Conservation (phyloP, 2,888 invertebrate species). For the Biston stratarius region DNA sequence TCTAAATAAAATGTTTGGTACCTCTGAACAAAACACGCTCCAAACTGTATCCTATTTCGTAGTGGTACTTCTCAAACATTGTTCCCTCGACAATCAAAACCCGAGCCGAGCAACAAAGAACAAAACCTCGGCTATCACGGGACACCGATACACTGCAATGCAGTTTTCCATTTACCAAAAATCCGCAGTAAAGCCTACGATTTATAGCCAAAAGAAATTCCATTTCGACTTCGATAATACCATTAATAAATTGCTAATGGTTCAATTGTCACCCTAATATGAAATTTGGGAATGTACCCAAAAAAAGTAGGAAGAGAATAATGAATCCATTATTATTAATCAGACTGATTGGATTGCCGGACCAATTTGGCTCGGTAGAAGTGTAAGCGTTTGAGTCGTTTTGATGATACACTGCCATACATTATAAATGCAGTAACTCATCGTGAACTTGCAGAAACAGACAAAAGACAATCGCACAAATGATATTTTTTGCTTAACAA, state of each 20-base stretch:
- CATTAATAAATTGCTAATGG: slow-evolving; percentile 31
- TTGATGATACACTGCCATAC: slow-evolving; percentile 18
- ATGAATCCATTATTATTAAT: slow-evolving; percentile 27
- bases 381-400: slow-evolving; percentile 18
- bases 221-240: slow-evolving; percentile 19
- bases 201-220: slow-evolving; percentile 26
- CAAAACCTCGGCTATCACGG: slow-evolving; percentile 13
- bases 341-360: slow-evolving; percentile 26
- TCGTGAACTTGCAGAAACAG: neutral
- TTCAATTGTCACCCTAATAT: slow-evolving; percentile 9
- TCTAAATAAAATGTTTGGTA: neutral
- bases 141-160: slow-evolving; percentile 22
- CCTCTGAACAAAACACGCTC: neutral
- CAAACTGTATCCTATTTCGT: slow-evolving; percentile 13
- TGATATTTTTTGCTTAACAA: too few relatives aligned
- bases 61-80: slow-evolving; percentile 24
- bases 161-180: slow-evolving; percentile 24
- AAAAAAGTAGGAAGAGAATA: slow-evolving; percentile 18
- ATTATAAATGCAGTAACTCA: slow-evolving; percentile 15
- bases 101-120: slow-evolving; percentile 13
- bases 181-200: slow-evolving; percentile 30
- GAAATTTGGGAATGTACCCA: slow-evolving; percentile 15
- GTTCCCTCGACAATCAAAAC: slow-evolving; percentile 28
- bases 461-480: too few relatives aligned
- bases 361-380: slow-evolving; percentile 21